These are phyloP conservation scores for Cenopis cana DNA, from an alignment of 2,888 invertebrate species.

Conservation along the genomic window DNA sequence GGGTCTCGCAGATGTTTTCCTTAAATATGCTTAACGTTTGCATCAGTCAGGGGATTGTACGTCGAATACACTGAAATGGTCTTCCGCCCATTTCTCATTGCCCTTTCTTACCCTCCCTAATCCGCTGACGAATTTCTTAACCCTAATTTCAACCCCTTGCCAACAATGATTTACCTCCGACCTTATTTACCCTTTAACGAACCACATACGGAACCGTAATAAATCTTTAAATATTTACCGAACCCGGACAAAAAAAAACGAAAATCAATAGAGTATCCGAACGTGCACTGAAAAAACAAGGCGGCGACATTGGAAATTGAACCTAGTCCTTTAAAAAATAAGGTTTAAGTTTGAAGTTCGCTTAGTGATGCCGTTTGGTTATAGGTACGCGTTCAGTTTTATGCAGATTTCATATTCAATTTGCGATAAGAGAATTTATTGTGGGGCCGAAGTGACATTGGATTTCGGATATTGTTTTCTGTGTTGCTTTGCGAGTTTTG, in stretches of 20 bases:
- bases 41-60: neutral
- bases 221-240: conserved; percentile 44
- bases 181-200: conserved; percentile 41
- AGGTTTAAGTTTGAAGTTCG: conserved; percentile 3
- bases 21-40: neutral
- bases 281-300: conserved; percentile 42
- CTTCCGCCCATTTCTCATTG: neutral
- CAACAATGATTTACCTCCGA: conserved; percentile 39
- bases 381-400: conserved; percentile 32
- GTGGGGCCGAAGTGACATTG: conserved; percentile 34
- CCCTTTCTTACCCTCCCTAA: neutral
- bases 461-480: conserved; percentile 34
- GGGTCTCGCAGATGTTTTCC: neutral
- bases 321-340: neutral
- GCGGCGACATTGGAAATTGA: neutral
- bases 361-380: conserved; percentile 6
- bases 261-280: conserved; percentile 39
- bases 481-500: conserved; percentile 18
- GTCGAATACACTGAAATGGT: neutral
- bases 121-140: conserved; percentile 23
- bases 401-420: conserved; percentile 48
- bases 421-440: conserved; percentile 47
- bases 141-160: conserved; percentile 26
- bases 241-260: conserved; percentile 34
- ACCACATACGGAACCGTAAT: conserved; percentile 37